Conservation (phyloP, 2,797 vertebrate genomes). For the Mormyrops boulengeri region DNA sequence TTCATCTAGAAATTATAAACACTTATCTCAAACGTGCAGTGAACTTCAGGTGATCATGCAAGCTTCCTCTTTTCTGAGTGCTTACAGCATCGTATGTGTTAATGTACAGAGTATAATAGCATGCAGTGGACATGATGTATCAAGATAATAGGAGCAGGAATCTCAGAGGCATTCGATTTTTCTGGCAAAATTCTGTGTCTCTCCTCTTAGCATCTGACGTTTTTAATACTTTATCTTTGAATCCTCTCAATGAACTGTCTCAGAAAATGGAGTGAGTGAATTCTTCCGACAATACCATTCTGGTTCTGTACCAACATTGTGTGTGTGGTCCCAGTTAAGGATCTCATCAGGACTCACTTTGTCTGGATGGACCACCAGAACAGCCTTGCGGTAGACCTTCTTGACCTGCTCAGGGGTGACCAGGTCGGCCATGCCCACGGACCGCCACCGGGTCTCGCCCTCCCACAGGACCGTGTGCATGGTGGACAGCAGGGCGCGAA, state of each 20-base stretch:
- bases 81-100: not conserved
- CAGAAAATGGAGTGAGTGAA: not conserved
- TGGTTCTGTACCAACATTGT: not conserved
- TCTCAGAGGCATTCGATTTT: not conserved
- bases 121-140: not conserved
- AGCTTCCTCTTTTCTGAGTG: not conserved
- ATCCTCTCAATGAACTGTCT: not conserved
- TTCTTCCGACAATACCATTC: not conserved
- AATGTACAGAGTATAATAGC: not conserved
- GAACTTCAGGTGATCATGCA: not conserved
- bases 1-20: not conserved
- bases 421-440: slow-evolving; percentile 92
- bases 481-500: slow-evolving; percentile 90
- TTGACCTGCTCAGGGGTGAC: slow-evolving; percentile 97
- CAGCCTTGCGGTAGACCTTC: slow-evolving; percentile 89
- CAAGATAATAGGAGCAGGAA: not conserved
- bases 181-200: not conserved
- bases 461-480: slow-evolving; percentile 98
- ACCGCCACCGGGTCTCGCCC: slow-evolving; percentile 93
- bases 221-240: not conserved
- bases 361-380: slow-evolving; percentile 94
- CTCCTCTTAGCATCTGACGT: not conserved
- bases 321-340: not conserved
- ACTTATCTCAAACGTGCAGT: not conserved
- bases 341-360: slow-evolving; percentile 69